Percentiles rank a stretch among this genome's conserved stretches.
Conservation (phyloP, 2,113 vertebrate species). For the Ginglymostoma cirratum region DNA sequence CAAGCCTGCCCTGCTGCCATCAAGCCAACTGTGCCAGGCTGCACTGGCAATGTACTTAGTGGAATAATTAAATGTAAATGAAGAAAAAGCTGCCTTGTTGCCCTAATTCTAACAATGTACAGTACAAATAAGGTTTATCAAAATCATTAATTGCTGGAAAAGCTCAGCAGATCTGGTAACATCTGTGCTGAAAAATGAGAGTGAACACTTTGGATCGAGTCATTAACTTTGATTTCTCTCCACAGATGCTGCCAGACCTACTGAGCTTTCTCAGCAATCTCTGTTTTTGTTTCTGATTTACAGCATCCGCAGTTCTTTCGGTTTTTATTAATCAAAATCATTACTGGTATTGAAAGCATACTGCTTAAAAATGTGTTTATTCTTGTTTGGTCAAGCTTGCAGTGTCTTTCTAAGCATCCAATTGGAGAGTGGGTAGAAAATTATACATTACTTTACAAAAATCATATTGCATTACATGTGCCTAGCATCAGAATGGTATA, state of each 20-base stretch:
- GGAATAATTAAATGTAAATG: background rate
- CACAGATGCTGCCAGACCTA: no score
- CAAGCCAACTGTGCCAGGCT: background rate
- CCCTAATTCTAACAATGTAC: background rate
- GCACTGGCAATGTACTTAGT: background rate
- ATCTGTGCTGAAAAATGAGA: no score
- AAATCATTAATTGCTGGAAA: no score
- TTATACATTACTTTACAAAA: constrained; percentile 26
- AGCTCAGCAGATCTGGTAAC: no score
- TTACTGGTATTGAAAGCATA: background rate
- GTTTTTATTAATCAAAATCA: background rate
- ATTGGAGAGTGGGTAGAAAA: constrained; percentile 5
- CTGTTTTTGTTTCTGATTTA: no score
- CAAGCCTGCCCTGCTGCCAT: background rate
- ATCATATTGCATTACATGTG: constrained; percentile 12
- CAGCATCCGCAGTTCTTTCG: no score
- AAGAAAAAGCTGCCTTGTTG: background rate
- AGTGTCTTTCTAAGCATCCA: constrained; percentile 17
- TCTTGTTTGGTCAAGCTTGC: constrained; percentile 48
- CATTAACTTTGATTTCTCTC: no score
- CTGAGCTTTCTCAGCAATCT: no score
- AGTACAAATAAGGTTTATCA: background rate
- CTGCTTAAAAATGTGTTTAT: background rate
- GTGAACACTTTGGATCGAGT: no score
- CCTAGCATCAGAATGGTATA: background rate